A percentile compares a stretch with the other conserved stretches of the same genome.
Conservation (phyloP, 1,140 invertebrate genomes). For the Cyphomyrmex costatus region DNA sequence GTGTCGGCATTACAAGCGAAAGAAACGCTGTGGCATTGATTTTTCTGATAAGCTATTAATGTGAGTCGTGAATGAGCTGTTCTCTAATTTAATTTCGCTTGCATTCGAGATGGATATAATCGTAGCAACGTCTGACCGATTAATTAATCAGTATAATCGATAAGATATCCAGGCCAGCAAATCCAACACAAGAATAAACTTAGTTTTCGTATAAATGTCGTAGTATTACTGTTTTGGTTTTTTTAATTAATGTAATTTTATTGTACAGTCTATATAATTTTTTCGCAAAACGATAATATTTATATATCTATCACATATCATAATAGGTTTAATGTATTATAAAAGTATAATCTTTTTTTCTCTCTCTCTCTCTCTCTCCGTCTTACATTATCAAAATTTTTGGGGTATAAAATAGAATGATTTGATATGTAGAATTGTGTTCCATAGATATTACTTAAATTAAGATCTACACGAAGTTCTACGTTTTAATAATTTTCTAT, state of each 20-base stretch:
- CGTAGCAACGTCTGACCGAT: slow-evolving; percentile 53
- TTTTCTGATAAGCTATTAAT: slow-evolving; percentile 56
- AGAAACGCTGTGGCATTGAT: slow-evolving; percentile 36
- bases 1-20: not conserved
- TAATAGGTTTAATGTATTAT: not conserved
- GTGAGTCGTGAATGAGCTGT: slow-evolving; percentile 37
- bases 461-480: not conserved
- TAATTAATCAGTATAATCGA: slow-evolving; percentile 60
- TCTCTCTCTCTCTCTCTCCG: too few relatives aligned
- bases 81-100: slow-evolving; percentile 47
- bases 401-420: not conserved
- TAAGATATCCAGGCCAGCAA: slow-evolving; percentile 45
- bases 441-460: not conserved
- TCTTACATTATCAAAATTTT: not conserved
- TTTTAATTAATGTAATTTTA: not conserved
- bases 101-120: slow-evolving; percentile 47
- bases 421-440: not conserved
- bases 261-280: not conserved
- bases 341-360: not conserved
- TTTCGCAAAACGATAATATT: not conserved
- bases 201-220: slow-evolving; percentile 6
- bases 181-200: slow-evolving; percentile 29
- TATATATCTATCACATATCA: not conserved
- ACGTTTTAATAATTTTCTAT: not conserved
- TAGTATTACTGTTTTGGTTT: not conserved